These are phyloP conservation scores for Elysia chlorotica DNA, from an alignment of 1,140 invertebrate genomes.

Conservation along the genomic window DNA sequence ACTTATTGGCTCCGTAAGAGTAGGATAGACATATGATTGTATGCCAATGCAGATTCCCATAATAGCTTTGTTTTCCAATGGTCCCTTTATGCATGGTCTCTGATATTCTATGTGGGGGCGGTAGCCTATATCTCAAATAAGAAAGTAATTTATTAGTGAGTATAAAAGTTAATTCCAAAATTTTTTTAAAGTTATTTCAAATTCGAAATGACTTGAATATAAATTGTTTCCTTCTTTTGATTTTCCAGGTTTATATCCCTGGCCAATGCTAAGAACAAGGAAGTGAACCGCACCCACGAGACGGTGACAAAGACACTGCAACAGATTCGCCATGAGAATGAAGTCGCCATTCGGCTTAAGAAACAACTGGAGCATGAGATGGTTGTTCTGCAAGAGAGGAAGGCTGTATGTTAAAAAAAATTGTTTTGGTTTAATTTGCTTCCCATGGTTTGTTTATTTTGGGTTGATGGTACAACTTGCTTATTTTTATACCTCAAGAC, in stretches of 20 bases:
- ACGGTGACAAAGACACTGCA: constrained; percentile 47
- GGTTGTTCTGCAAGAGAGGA: constrained; percentile 59
- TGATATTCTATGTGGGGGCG: no score
- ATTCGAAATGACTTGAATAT: neutral
- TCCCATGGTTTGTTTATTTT: no score
- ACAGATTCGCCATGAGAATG: constrained; percentile 55
- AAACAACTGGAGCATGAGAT: constrained; percentile 61
- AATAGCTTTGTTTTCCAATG: no score
- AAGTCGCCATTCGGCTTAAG: constrained; percentile 50
- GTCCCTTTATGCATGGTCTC: no score
- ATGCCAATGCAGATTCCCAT: no score
- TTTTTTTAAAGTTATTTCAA: neutral
- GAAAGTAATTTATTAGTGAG: neutral
- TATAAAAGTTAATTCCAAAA: neutral
- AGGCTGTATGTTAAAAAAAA: constrained; percentile 55
- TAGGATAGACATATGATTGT: no score
- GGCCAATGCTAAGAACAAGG: constrained; percentile 42
- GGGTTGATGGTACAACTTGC: no score
- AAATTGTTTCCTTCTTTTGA: no score
- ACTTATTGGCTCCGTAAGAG: no score
- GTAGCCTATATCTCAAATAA: no score
- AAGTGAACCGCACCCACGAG: constrained; percentile 46
- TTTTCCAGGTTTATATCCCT: constrained; percentile 56
- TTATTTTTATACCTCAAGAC: no score
- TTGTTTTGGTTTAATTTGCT: no score